Evolutionary conservation across 2,113 vertebrate genomes (phyloP).

Genomic region (Xerus inauris): DNA sequence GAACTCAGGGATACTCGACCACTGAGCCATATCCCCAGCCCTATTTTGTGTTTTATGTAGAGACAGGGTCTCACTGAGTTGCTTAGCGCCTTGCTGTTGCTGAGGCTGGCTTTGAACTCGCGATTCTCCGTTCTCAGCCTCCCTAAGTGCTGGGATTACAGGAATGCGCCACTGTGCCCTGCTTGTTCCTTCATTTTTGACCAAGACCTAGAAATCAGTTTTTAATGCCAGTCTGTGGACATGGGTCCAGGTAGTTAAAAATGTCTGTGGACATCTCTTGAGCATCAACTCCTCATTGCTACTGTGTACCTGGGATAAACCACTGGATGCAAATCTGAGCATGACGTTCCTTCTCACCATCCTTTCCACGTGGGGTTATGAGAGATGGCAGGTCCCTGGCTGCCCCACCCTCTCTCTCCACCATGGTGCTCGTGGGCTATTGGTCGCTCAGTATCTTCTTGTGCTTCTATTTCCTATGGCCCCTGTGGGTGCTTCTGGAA

Average conservation of each 20-base stretch:
- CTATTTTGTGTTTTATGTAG: no score
- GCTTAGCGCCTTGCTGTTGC: no score
- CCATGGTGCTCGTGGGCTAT: accelerated
- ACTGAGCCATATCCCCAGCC: no score
- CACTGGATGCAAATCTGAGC: neutral
- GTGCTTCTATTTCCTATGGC: neutral
- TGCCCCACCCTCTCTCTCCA: accelerated
- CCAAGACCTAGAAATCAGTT: neutral
- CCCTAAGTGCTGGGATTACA: no score
- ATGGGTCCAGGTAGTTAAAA: neutral
- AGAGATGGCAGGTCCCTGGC: accelerated
- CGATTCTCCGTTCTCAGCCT: no score
- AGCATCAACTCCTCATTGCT: neutral
- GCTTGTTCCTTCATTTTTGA: neutral
- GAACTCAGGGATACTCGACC: no score
- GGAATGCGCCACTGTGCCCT: no score
- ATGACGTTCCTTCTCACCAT: neutral
- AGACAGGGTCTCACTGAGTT: no score
- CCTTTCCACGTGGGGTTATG: neutral
- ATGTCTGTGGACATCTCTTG: neutral
- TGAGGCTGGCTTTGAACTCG: no score
- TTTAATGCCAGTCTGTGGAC: neutral
- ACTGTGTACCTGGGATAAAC: neutral
- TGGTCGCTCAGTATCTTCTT: neutral
- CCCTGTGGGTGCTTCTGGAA: neutral